Evolutionary conservation across 2,113 vertebrate species (phyloP).

Genomic region (Corvus cornix): DNA sequence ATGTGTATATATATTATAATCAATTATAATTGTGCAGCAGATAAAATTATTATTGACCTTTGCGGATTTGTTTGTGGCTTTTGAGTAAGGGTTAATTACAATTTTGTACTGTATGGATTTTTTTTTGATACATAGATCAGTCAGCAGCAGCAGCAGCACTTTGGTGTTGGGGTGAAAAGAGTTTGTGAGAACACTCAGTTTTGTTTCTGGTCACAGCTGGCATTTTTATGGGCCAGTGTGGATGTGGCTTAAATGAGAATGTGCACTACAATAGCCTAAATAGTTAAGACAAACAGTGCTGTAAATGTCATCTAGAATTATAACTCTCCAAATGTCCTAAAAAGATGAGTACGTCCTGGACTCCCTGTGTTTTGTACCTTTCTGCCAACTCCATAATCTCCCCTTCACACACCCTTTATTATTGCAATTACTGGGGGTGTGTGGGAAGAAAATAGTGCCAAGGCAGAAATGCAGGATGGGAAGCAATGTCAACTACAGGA

Average conservation of each 20-base stretch:
- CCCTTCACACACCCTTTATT: not conserved
- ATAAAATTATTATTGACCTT: not conserved
- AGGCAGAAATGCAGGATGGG: not conserved
- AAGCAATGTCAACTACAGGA: not conserved
- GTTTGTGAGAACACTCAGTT: not conserved
- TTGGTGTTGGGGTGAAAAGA: not conserved
- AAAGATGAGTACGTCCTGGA: not conserved
- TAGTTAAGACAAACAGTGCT: conserved; percentile 6
- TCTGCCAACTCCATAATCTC: not conserved
- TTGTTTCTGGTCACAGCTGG: not conserved
- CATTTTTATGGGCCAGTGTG: not conserved
- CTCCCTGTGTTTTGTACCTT: not conserved
- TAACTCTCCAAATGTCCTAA: not conserved
- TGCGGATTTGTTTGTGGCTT: not conserved
- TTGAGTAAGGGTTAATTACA: not conserved
- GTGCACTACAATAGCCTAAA: not conserved
- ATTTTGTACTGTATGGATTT: not conserved
- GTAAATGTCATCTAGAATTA: not conserved
- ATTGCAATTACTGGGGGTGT: not conserved
- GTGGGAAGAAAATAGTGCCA: not conserved
- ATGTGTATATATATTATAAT: not conserved
- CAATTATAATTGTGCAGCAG: not conserved
- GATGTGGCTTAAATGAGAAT: not conserved
- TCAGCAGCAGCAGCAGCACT: not conserved
- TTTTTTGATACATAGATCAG: not conserved